phyloP scores from a whole-genome alignment of 2,888 invertebrate genomes.

The Andrena haemorrhoa region DNA sequence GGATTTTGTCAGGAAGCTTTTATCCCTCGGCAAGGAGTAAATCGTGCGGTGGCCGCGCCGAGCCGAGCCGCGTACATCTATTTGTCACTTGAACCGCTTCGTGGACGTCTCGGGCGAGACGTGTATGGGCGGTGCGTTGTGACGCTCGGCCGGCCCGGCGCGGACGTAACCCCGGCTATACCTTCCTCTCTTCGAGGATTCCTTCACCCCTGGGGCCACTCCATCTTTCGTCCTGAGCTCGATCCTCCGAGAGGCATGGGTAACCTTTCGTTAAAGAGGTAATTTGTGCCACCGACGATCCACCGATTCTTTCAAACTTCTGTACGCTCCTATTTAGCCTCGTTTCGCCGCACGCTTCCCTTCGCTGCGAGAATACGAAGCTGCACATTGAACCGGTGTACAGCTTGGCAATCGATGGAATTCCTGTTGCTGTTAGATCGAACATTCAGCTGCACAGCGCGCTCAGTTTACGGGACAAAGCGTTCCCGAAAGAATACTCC shows the following conservation, averaged over 20 bases:
- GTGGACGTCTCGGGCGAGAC: constrained; percentile 65
- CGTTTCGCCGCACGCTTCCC: background rate
- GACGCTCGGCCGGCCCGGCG: constrained; percentile 65
- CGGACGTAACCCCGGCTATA: constrained; percentile 65
- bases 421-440: no score
- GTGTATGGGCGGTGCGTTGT: constrained; percentile 71
- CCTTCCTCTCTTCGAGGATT: constrained; percentile 70
- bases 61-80: constrained; percentile 74
- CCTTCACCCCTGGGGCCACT: constrained; percentile 77
- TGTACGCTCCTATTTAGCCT: constrained; percentile 29
- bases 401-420: no score
- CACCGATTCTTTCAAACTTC: constrained; percentile 60
- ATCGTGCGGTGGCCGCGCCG: constrained; percentile 68
- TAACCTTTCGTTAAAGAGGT: constrained; percentile 81
- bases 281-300: constrained; percentile 81
- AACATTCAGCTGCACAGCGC: no score
- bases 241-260: constrained; percentile 66
- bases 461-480: no score
- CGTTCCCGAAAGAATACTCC: no score
- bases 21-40: constrained; percentile 74
- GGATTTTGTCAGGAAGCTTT: constrained; percentile 77
- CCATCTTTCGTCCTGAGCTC: constrained; percentile 79
- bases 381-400: no score
- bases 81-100: constrained; percentile 78
- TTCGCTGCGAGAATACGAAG: no score